Conservation (phyloP, 1,140 invertebrate genomes). For the Conopomorpha cramerella region DNA sequence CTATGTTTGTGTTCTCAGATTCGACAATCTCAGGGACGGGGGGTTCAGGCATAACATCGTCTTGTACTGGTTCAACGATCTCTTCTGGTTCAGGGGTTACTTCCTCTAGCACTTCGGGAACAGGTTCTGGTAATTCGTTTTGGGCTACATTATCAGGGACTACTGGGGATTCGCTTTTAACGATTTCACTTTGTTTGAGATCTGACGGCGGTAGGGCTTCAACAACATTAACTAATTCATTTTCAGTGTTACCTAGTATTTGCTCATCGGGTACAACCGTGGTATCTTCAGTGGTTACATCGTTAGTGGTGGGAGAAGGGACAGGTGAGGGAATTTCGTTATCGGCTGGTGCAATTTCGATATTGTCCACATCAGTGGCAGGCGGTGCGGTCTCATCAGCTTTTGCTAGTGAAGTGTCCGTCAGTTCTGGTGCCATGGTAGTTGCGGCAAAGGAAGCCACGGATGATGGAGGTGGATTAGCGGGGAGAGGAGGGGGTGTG, state of each 20-base stretch:
- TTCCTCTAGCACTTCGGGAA: constrained; percentile 16
- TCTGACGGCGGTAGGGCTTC: too few species aligned
- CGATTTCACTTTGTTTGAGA: too few species aligned
- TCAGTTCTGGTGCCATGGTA: constrained; percentile 57
- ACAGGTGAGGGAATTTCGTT: constrained; percentile 18
- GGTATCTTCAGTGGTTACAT: too few species aligned
- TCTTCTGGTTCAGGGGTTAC: constrained; percentile 7
- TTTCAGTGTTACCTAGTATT: too few species aligned
- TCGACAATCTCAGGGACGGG: constrained; percentile 12
- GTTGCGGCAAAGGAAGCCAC: constrained; percentile 56
- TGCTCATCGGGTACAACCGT: too few species aligned
- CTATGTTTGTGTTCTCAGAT: constrained; percentile 4
- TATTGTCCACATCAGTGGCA: too few species aligned
- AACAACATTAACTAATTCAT: too few species aligned
- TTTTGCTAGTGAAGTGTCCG: constrained; percentile 45
- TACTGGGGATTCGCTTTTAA: too few species aligned
- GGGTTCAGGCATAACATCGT: constrained; percentile 12
- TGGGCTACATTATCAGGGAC: too few species aligned
- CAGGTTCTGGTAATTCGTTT: too few species aligned
- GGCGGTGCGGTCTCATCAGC: too few species aligned
- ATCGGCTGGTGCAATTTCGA: too few species aligned
- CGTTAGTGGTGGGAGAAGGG: constrained; percentile 15
- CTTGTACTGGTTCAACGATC: constrained; percentile 11
- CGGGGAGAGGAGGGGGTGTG: constrained; percentile 56
- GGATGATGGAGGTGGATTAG: constrained; percentile 56